A percentile compares a stretch with the other conserved stretches of the same genome.
Evolutionary conservation across 2,888 invertebrate species (phyloP).

Genomic region (Anoncus sp.): DNA sequence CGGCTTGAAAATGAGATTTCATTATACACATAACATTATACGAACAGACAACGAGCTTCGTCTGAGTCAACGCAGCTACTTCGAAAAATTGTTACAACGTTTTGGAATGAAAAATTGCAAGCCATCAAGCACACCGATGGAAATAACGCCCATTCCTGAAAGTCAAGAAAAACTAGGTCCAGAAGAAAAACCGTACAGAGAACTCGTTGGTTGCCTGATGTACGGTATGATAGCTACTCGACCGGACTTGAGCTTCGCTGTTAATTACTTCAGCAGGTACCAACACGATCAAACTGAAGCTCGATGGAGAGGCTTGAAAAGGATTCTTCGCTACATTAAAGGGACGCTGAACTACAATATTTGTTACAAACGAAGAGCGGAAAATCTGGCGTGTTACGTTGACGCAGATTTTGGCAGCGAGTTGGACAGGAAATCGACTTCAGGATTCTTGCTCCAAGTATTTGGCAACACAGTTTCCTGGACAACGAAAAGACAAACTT

Average conservation of each 20-base stretch:
- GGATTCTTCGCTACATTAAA: conserved; percentile 67
- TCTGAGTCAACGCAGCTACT: conserved; percentile 68
- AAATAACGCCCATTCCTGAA: conserved; percentile 54
- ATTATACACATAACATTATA: conserved; percentile 54
- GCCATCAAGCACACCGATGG: conserved; percentile 66
- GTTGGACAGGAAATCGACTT: conserved; percentile 71
- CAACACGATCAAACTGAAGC: conserved; percentile 58
- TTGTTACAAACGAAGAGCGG: background rate
- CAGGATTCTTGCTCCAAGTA: conserved; percentile 71
- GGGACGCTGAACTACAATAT: background rate
- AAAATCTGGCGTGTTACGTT: conserved; percentile 66
- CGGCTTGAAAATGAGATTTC: conserved; percentile 66
- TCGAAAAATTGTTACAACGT: conserved; percentile 67
- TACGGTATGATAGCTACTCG: conserved; percentile 57
- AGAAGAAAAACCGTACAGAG: conserved; percentile 59
- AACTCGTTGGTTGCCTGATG: conserved; percentile 65
- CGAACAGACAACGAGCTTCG: conserved; percentile 60
- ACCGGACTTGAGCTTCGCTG: conserved; percentile 55
- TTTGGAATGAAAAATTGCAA: conserved; percentile 73
- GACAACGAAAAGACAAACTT: conserved; percentile 73
- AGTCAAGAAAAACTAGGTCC: conserved; percentile 24
- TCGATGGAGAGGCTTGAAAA: conserved; percentile 66
- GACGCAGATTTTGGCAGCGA: conserved; percentile 69
- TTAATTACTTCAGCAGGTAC: conserved; percentile 59
- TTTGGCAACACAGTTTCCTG: conserved; percentile 72